Percentiles rank a stretch among this genome's conserved stretches.
Conservation (phyloP, 1,140 invertebrate species). For the Yoshiicerus persimilis region DNA sequence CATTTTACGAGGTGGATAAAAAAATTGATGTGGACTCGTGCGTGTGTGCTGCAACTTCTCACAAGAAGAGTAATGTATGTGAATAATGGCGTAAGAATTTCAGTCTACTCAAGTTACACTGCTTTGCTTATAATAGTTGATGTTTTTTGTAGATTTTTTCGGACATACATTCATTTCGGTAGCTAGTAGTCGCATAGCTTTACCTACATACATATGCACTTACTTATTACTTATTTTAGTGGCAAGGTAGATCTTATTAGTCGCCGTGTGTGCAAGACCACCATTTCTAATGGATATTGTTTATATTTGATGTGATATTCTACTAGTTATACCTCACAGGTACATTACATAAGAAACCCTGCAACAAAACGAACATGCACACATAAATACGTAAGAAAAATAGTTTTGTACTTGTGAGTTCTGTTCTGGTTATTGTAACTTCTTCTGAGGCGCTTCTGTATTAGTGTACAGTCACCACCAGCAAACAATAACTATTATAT, state of each 20-base stretch:
- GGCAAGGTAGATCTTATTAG: neutral
- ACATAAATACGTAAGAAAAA: neutral
- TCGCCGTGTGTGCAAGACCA: neutral
- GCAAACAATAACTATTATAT: neutral
- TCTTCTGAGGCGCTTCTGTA: neutral
- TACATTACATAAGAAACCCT: neutral
- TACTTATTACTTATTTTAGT: neutral
- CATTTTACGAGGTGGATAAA: slow-evolving; percentile 13
- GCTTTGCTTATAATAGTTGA: neutral
- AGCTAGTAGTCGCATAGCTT: neutral
- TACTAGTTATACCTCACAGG: neutral
- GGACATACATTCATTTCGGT: neutral
- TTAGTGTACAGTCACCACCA: slow-evolving; percentile 2
- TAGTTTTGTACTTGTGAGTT: neutral
- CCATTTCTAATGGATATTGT: neutral
- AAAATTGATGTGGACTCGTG: slow-evolving; percentile 26
- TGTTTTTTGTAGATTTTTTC: slow-evolving; percentile 2
- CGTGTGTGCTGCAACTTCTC: slow-evolving; percentile 21
- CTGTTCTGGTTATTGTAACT: neutral
- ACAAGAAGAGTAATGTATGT: slow-evolving; percentile 11
- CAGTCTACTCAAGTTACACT: neutral
- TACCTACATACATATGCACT: neutral
- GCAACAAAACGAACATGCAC: neutral
- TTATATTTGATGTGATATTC: neutral
- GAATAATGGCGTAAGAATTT: slow-evolving; percentile 14